Conservation (phyloP, 2,888 invertebrate species). For the Platycnemis pennipes region DNA sequence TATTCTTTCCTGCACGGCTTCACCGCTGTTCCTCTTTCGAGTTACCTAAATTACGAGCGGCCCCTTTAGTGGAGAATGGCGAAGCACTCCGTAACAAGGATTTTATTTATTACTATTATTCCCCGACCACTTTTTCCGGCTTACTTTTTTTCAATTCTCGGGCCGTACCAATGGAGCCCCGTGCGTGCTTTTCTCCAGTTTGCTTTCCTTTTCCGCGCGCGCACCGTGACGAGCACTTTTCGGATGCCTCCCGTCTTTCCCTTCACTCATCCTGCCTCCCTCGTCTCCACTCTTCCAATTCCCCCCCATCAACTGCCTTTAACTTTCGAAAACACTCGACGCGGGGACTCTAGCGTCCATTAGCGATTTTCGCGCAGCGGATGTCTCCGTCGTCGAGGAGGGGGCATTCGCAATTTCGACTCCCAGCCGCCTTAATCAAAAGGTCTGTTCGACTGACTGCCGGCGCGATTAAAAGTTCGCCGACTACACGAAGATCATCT, state of each 20-base stretch:
- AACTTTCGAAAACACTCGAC: constrained; percentile 34
- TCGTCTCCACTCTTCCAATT: background rate
- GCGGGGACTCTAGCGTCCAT: background rate
- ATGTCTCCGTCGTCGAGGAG: background rate
- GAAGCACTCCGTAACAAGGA: constrained; percentile 10
- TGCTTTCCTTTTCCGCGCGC: background rate
- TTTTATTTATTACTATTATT: background rate
- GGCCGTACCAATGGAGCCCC: background rate
- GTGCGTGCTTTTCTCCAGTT: background rate
- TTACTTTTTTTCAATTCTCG: background rate
- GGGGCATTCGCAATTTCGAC: background rate
- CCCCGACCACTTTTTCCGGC: too few species aligned
- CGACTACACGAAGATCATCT: background rate
- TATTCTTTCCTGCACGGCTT: background rate
- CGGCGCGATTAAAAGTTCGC: background rate
- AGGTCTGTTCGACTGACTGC: background rate
- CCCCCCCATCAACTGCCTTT: background rate
- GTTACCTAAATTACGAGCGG: background rate
- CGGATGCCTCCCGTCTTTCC: background rate
- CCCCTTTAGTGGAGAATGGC: background rate
- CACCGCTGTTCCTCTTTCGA: background rate
- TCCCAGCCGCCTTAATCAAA: background rate
- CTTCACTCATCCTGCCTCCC: background rate
- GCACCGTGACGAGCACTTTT: constrained; percentile 2
- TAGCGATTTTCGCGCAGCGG: constrained; percentile 10